phyloP scores from a whole-genome alignment of 1,140 invertebrate genomes.

The Diorhabda sublineata region DNA sequence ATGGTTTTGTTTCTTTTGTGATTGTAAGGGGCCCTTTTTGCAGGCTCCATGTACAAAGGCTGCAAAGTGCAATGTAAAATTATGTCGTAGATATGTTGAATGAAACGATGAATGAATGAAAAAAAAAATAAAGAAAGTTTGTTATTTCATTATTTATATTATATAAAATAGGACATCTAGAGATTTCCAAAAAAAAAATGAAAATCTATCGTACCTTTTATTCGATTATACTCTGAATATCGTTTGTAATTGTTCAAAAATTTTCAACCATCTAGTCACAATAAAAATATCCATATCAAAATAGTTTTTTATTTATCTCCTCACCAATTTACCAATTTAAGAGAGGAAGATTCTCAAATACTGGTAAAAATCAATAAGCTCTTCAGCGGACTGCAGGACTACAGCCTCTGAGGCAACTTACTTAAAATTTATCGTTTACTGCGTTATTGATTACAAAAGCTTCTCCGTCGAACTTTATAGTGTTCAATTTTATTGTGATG shows the following conservation, averaged over 20 bases:
- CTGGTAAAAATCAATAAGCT: too few relatives aligned
- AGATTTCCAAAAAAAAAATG: slow-evolving; percentile 30
- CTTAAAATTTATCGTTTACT: too few relatives aligned
- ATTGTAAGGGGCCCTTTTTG: slow-evolving; percentile 31
- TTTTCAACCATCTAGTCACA: slow-evolving; percentile 48
- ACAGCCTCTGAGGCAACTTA: too few relatives aligned
- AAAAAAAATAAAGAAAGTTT: slow-evolving; percentile 12
- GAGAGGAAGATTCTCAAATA: too few relatives aligned
- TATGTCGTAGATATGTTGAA: slow-evolving; percentile 14
- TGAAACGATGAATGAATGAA: not conserved
- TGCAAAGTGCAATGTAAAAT: slow-evolving; percentile 41
- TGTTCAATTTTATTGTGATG: too few relatives aligned
- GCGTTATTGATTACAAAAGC: too few relatives aligned
- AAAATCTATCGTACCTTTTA: slow-evolving; percentile 36
- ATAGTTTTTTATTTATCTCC: slow-evolving; percentile 10
- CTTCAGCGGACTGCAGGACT: too few relatives aligned
- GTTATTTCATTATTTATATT: slow-evolving; percentile 22
- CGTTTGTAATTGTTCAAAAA: slow-evolving; percentile 46
- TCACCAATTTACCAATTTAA: not conserved
- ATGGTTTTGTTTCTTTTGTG: slow-evolving; percentile 9
- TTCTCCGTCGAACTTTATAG: too few relatives aligned
- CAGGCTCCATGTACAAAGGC: slow-evolving; percentile 36
- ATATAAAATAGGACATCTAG: slow-evolving; percentile 18
- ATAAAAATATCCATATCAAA: slow-evolving; percentile 40
- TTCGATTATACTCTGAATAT: slow-evolving; percentile 46